Conservation (phyloP, 2,888 invertebrate species). For the Laothoe populi region DNA sequence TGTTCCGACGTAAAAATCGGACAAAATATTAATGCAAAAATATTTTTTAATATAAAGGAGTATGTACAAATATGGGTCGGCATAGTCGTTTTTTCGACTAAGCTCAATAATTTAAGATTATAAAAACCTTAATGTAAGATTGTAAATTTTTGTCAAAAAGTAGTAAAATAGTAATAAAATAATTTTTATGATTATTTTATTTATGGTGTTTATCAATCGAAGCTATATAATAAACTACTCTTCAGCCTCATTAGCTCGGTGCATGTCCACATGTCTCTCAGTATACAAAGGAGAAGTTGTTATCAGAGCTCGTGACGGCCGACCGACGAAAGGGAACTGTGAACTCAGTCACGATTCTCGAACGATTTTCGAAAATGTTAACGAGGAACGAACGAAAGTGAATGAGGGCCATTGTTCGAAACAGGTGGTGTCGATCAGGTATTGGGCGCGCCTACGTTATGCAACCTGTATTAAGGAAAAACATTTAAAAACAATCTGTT, state of each 20-base stretch:
- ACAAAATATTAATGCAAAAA: too few species aligned
- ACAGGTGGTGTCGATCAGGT: conserved; percentile 67
- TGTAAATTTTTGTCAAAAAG: too few species aligned
- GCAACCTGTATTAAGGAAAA: conserved; percentile 34
- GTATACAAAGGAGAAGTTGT: conserved; percentile 8
- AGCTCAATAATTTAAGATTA: too few species aligned
- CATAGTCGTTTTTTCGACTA: too few species aligned
- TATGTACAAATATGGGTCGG: too few species aligned
- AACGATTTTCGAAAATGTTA: conserved; percentile 74
- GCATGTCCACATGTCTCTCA: conserved; percentile 12
- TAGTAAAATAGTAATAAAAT: too few species aligned
- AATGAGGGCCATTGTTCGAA: conserved; percentile 67
- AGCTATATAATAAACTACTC: conserved; percentile 14
- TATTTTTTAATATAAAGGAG: too few species aligned
- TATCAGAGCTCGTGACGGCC: conserved; percentile 62
- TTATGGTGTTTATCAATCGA: too few species aligned
- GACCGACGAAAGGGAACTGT: conserved; percentile 68
- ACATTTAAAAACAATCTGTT: conserved; percentile 7
- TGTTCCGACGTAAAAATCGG: too few species aligned
- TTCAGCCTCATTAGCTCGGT: conserved; percentile 7
- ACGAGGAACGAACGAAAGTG: conserved; percentile 72
- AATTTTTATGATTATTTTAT: too few species aligned
- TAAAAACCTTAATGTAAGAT: too few species aligned
- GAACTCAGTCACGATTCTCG: conserved; percentile 72
- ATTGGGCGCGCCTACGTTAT: conserved; percentile 45